Evolutionary conservation across 2,797 vertebrate genomes (phyloP).

Genomic region (Urophycis tenuis): DNA sequence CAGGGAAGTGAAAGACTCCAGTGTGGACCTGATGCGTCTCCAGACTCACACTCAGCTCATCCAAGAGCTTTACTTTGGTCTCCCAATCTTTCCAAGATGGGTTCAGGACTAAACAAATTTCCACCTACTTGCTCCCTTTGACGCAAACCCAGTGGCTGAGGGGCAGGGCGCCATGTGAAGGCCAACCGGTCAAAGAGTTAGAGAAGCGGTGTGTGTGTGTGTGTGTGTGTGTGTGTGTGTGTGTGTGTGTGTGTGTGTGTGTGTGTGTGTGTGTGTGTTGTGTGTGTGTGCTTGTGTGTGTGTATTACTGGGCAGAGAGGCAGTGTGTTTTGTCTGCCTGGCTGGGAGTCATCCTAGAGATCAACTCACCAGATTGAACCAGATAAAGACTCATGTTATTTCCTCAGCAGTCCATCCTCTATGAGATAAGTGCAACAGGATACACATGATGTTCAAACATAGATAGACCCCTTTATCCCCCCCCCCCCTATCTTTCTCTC

Average conservation of each 20-base stretch:
- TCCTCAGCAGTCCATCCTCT: neutral
- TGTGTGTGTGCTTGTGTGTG: conserved; percentile 2
- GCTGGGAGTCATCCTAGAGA: neutral
- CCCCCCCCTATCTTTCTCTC: too few species aligned
- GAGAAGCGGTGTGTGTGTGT: conserved; percentile 45
- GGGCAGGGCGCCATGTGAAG: too few species aligned
- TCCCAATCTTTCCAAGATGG: neutral
- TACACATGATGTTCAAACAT: neutral
- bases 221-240: neutral
- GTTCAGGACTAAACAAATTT: neutral
- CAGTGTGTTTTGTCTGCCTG: neutral
- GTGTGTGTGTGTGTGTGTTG: neutral
- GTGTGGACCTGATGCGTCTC: too few species aligned
- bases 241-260: neutral
- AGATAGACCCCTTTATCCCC: neutral
- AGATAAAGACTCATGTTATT: neutral
- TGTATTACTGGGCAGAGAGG: neutral
- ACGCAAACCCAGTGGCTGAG: too few species aligned
- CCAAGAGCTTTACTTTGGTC: neutral
- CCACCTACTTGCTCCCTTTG: neutral
- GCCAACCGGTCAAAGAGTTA: too few species aligned
- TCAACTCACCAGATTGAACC: neutral
- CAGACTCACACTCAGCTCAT: too few species aligned
- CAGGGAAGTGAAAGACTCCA: too few species aligned
- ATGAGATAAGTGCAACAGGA: neutral